Evolutionary conservation across 2,113 vertebrate species (phyloP).

Genomic region (Chiloscyllium plagiosum): DNA sequence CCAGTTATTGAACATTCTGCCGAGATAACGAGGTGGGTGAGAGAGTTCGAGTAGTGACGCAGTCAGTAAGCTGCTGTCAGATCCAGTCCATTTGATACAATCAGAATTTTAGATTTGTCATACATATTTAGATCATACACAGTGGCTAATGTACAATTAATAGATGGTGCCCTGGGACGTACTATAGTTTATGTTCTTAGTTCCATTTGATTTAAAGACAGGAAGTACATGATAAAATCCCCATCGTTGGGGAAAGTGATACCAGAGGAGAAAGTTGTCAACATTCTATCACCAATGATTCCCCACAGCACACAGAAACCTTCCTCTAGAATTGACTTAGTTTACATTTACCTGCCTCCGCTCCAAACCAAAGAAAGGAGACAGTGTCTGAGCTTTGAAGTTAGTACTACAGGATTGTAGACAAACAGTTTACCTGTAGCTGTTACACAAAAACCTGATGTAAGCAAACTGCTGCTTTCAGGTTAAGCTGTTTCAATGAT

Average conservation of each 20-base stretch:
- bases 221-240: background rate
- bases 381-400: background rate
- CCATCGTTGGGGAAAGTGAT: background rate
- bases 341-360: background rate
- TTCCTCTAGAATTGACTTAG: background rate
- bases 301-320: background rate
- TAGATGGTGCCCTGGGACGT: background rate
- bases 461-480: background rate
- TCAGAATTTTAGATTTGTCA: slow-evolving; percentile 19
- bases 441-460: background rate
- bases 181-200: background rate
- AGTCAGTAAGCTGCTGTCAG: background rate
- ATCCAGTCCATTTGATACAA: background rate
- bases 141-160: background rate
- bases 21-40: background rate
- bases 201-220: background rate
- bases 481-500: background rate
- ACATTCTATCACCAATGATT: background rate
- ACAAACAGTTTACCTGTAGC: background rate
- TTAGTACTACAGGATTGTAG: background rate
- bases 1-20: background rate
- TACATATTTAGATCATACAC: background rate
- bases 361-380: background rate
- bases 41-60: background rate
- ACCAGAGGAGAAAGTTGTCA: background rate